Conservation (phyloP, 2,113 vertebrate species). For the Hepsetus odoe region DNA sequence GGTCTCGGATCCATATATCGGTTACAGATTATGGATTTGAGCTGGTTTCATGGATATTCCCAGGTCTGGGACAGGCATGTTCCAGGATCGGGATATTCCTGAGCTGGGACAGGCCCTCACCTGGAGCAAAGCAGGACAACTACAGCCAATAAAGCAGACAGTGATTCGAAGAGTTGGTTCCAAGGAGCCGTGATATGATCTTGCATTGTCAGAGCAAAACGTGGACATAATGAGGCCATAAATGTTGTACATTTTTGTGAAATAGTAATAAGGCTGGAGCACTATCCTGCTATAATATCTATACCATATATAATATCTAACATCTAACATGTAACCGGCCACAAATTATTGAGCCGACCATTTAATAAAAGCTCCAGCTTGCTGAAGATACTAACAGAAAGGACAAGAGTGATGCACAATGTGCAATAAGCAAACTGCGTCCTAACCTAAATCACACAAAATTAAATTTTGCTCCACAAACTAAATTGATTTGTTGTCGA, state of each 20-base stretch:
- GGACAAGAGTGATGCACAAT: not conserved
- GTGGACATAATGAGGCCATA: not conserved
- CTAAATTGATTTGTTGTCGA: not conserved
- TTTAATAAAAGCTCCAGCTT: not conserved
- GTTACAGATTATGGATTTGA: too few species aligned
- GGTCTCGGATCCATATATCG: not conserved
- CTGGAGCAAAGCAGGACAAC: not conserved
- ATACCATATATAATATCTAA: not conserved
- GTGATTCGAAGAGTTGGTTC: not conserved
- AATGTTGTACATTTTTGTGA: slow-evolving; percentile 5
- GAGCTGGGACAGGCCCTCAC: not conserved
- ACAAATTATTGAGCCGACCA: not conserved
- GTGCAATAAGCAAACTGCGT: not conserved
- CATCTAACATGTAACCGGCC: not conserved
- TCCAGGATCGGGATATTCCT: not conserved
- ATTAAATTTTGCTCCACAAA: not conserved
- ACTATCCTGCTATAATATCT: not conserved
- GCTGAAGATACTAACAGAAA: too few species aligned
- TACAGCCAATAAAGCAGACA: not conserved
- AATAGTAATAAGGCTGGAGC: not conserved
- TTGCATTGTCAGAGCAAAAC: not conserved
- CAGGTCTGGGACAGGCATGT: too few species aligned
- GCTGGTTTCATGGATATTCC: too few species aligned
- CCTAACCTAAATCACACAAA: not conserved
- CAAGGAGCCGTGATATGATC: not conserved